These are phyloP conservation scores for Iguana delicatissima DNA, from an alignment of 2,797 vertebrate genomes.

Conservation along the genomic window DNA sequence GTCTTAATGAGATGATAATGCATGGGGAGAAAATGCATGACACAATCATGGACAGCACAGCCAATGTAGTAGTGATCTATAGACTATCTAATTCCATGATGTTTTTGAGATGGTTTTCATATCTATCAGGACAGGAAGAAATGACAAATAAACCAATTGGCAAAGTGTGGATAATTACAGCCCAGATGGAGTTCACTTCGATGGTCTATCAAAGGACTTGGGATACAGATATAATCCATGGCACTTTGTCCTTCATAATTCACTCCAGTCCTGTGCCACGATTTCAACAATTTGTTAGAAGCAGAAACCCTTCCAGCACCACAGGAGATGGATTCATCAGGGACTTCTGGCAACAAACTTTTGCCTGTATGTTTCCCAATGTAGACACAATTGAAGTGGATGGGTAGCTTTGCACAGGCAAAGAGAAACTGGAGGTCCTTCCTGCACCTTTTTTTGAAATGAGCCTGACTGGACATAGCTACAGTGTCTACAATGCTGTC, in stretches of 20 bases:
- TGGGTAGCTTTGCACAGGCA: neutral
- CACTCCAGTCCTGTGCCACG: neutral
- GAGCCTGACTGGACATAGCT: neutral
- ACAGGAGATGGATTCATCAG: neutral
- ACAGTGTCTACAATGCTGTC: too few relatives aligned
- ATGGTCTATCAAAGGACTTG: neutral
- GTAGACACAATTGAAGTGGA: too few relatives aligned
- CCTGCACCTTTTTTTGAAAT: neutral
- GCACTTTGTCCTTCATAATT: neutral
- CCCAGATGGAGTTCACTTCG: neutral
- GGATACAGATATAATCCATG: neutral
- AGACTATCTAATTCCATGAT: neutral
- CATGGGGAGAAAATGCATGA: neutral
- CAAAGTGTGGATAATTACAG: neutral
- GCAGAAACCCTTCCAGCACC: neutral
- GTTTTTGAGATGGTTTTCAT: neutral
- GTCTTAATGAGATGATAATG: neutral
- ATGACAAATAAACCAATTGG: neutral
- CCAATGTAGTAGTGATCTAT: neutral
- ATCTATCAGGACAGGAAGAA: neutral
- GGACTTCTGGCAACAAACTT: neutral
- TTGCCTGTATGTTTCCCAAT: neutral
- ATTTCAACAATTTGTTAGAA: neutral
- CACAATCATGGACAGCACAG: neutral
- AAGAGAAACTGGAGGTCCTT: neutral